Evolutionary conservation across 2,888 invertebrate species (phyloP), one percentile per base, ranked within the genome.

Genomic region (Callosobruchus maculatus): DNA sequence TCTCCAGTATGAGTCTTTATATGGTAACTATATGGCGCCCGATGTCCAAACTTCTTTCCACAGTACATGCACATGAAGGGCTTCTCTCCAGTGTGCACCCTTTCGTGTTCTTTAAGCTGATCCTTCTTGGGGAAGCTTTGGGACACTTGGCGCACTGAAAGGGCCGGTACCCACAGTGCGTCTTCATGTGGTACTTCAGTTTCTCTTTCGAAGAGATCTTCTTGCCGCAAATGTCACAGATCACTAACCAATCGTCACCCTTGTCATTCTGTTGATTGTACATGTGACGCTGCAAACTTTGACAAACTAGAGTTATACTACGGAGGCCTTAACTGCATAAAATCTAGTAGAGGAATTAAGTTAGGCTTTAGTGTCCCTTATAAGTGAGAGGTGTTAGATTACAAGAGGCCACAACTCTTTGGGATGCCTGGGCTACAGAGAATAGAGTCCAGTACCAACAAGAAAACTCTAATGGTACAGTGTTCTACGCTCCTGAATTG

Each of bases 1-100:
- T 89, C 90, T 3, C 90, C 90, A 0, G 89, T 89, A 75, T 90
- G 90, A 74, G 89, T 89, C 71, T 89, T 83, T 66, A 85, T 86
- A 78, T 90, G 90, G 2, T 88, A 85, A 7, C 88, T 87, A 68
- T 90, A 78, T 0, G 89, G 88, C 75, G 88, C 88, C 74, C 88
- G 87, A 75, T 90, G 88, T 68, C 89, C 78, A 67, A 82, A 82
- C 9, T 75, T 73, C 72, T 81, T 82, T 0, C 79, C 80, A 72
- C 83, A 82, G 49, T 79, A 75, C 5, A 81, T 80, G 75, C 85
- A 85, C 5, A 82, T 80, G 72, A 81, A 82, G 20, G 83, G 83
- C 74, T 90, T 90, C 85, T 81, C 81, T 0, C 83, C 83, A 5
- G 83, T 83, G 69, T 83, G 83, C 13, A 83, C 82, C 22, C 81